phyloP scores from a whole-genome alignment of 1,140 invertebrate genomes.

The Heliconius himera region DNA sequence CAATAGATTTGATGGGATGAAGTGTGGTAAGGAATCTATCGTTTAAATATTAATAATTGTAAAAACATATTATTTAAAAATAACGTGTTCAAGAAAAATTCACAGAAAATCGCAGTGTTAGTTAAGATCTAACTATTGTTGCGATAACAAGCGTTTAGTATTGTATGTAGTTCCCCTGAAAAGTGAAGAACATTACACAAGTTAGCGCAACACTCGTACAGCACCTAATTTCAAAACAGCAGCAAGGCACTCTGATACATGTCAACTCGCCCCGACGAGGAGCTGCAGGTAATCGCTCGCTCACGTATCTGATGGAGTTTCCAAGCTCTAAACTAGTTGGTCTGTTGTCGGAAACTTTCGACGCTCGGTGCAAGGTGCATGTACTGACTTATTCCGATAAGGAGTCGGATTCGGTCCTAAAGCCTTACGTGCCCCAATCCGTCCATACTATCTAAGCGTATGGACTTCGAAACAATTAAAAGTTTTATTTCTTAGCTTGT shows the following conservation, averaged over 20 bases:
- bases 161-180: slow-evolving; percentile 17
- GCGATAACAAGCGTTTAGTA: slow-evolving; percentile 14
- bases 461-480: slow-evolving; percentile 26
- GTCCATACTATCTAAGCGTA: slow-evolving; percentile 18
- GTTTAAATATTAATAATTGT: too few species aligned
- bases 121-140: neutral
- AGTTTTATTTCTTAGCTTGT: slow-evolving; percentile 14
- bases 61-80: too few species aligned
- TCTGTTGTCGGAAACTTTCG: slow-evolving; percentile 73
- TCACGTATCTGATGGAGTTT: slow-evolving; percentile 79
- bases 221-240: slow-evolving; percentile 39
- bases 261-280: slow-evolving; percentile 54
- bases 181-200: slow-evolving; percentile 28
- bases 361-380: slow-evolving; percentile 71
- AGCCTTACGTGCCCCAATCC: slow-evolving; percentile 60
- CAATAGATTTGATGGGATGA: too few species aligned
- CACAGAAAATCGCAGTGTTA: neutral
- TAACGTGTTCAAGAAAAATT: too few species aligned
- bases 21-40: too few species aligned
- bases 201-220: slow-evolving; percentile 30
- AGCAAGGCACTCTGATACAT: slow-evolving; percentile 45
- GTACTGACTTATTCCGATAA: slow-evolving; percentile 72
- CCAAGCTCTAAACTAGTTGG: slow-evolving; percentile 77
- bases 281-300: slow-evolving; percentile 72
- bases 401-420: slow-evolving; percentile 66